Percentiles rank a stretch among this genome's conserved stretches.
Evolutionary conservation across 2,888 invertebrate species (phyloP).

Genomic region (Rhagophthalmus giganteus): DNA sequence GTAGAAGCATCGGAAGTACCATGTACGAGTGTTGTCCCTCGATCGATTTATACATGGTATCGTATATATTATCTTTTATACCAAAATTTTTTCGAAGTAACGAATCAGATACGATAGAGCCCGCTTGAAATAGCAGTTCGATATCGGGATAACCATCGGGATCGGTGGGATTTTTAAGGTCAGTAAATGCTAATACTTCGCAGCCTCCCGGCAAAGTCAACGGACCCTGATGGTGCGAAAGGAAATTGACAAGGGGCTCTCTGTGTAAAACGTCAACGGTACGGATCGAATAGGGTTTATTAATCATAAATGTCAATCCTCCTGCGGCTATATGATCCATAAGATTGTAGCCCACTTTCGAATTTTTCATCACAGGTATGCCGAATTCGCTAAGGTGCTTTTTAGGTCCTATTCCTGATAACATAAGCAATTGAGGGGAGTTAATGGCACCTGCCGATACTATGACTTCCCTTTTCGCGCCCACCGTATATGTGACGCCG

Average conservation of each 20-base stretch:
- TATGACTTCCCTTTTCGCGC: conserved; percentile 63
- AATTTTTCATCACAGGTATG: conserved; percentile 57
- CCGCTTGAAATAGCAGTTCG: conserved; percentile 66
- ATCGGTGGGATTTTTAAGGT: conserved; percentile 61
- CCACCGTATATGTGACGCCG: conserved; percentile 44
- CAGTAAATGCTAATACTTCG: conserved; percentile 68
- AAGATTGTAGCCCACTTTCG: conserved; percentile 59
- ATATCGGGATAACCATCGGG: conserved; percentile 67
- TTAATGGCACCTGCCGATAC: conserved; percentile 68
- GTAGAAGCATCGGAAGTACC: conserved; percentile 60
- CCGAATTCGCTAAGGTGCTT: conserved; percentile 51
- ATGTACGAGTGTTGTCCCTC: conserved; percentile 54
- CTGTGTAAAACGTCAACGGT: conserved; percentile 44
- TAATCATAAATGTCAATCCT: conserved; percentile 68
- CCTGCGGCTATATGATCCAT: conserved; percentile 64
- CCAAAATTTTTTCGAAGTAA: conserved; percentile 55
- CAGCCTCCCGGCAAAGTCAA: conserved; percentile 65
- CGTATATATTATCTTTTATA: conserved; percentile 50
- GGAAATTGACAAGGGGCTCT: conserved; percentile 44
- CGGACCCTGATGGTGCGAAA: conserved; percentile 55
- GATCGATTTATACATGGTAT: conserved; percentile 49
- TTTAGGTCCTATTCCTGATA: conserved; percentile 63
- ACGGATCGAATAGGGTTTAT: conserved; percentile 56
- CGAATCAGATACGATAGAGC: conserved; percentile 64
- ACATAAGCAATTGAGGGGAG: conserved; percentile 79